phyloP scores from a whole-genome alignment of 1,140 invertebrate genomes.

The Elysia chlorotica region DNA sequence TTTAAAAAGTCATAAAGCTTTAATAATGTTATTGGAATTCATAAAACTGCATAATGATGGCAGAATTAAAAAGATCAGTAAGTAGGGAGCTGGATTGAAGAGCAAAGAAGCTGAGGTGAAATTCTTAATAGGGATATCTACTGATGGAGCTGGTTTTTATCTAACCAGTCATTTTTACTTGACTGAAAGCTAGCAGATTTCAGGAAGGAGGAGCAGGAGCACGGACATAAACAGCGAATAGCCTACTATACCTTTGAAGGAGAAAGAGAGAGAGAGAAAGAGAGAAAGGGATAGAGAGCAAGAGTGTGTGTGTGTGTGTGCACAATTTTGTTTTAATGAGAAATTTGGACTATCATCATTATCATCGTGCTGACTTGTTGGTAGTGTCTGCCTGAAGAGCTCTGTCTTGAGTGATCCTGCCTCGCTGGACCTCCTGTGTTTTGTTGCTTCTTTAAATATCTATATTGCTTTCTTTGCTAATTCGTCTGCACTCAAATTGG shows the following conservation, averaged over 20 bases:
- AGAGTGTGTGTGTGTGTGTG: background rate
- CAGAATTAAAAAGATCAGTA: conserved; percentile 1
- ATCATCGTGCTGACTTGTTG: background rate
- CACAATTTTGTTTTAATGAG: background rate
- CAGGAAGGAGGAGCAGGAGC: conserved; percentile 19
- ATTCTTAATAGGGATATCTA: conserved; percentile 23
- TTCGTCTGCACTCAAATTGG: background rate
- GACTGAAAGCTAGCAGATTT: conserved; percentile 20
- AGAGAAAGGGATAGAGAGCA: background rate
- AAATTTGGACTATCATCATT: background rate
- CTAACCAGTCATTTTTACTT: too few species aligned
- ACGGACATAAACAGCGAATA: conserved; percentile 26
- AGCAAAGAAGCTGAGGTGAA: conserved; percentile 18
- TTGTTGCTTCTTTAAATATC: background rate
- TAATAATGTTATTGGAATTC: background rate
- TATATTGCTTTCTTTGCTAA: background rate
- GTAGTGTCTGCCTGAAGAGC: too few species aligned
- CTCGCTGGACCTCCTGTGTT: background rate
- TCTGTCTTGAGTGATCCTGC: background rate
- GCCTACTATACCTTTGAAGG: conserved; percentile 25
- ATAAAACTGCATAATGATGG: background rate
- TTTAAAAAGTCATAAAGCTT: background rate
- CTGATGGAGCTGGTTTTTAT: too few species aligned
- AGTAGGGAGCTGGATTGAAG: conserved; percentile 2
- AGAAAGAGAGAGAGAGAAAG: conserved; percentile 6